Conservation (phyloP, 2,113 vertebrate genomes). For the Pterocles orientalis region DNA sequence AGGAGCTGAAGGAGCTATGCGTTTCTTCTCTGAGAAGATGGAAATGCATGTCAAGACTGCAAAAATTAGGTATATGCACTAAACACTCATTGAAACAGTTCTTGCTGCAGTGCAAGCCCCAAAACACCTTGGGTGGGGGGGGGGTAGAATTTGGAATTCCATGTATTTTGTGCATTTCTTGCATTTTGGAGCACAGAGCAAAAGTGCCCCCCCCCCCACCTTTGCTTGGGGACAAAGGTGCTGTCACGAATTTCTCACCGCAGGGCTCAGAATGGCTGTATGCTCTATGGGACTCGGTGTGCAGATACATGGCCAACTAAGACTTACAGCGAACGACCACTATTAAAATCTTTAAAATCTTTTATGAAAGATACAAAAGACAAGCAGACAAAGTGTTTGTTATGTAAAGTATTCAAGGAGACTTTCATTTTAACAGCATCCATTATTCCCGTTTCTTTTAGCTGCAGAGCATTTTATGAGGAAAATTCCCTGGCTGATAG, state of each 20-base stretch:
- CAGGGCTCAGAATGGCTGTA: background rate
- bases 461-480: slow-evolving; percentile 11
- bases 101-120: background rate
- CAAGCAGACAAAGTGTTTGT: slow-evolving; percentile 15
- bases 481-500: slow-evolving; percentile 20
- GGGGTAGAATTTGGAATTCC: background rate
- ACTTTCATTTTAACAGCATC: slow-evolving; percentile 36
- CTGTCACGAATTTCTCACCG: background rate
- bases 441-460: slow-evolving; percentile 32
- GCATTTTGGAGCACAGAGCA: background rate
- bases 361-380: slow-evolving; percentile 4
- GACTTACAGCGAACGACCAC: background rate
- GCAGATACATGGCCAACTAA: fast-evolving
- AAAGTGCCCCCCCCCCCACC: too few species aligned
- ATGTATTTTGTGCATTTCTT: background rate
- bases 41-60: background rate
- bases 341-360: background rate
- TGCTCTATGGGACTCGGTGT: fast-evolving
- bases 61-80: background rate
- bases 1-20: background rate
- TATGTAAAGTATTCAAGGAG: slow-evolving; percentile 39
- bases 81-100: background rate
- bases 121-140: background rate
- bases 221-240: background rate
- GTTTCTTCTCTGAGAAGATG: background rate